A percentile compares a stretch with the other conserved stretches of the same genome.
These are phyloP conservation scores for Strix aluco DNA, from an alignment of 2,113 vertebrate species.

Conservation along the genomic window DNA sequence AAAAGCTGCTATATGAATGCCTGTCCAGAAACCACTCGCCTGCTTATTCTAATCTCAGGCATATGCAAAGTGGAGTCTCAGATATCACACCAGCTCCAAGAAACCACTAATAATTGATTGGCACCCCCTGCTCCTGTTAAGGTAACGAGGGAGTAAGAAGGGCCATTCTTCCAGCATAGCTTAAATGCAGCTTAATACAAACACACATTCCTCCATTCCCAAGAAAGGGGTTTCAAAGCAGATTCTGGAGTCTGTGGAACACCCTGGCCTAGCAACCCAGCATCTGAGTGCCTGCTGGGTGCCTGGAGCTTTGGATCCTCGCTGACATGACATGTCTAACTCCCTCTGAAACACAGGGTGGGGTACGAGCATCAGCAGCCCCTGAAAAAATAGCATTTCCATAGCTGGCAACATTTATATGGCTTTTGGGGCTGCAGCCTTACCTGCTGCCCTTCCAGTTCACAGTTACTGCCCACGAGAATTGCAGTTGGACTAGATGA, in stretches of 20 bases:
- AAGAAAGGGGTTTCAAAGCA: background rate
- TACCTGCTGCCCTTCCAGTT: background rate
- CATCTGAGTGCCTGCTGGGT: fast-evolving
- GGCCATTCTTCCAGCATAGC: background rate
- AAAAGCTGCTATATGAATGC: background rate
- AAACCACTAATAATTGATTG: background rate
- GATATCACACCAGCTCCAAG: background rate
- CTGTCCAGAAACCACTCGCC: background rate
- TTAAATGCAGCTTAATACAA: background rate
- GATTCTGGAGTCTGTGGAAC: background rate
- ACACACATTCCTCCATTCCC: background rate
- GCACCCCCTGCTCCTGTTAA: background rate
- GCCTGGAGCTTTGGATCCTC: background rate
- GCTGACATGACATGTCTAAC: background rate
- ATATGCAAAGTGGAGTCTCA: background rate
- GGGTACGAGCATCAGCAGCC: background rate
- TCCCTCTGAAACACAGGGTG: background rate
- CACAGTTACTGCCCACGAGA: background rate
- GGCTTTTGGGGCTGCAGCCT: background rate
- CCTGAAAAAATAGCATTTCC: background rate
- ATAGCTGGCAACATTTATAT: background rate
- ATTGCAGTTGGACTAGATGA: background rate
- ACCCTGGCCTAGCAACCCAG: background rate
- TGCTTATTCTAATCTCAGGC: background rate
- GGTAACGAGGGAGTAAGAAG: background rate